phyloP scores from a whole-genome alignment of 2,888 invertebrate species.

The Drosophila fulvimacula region DNA sequence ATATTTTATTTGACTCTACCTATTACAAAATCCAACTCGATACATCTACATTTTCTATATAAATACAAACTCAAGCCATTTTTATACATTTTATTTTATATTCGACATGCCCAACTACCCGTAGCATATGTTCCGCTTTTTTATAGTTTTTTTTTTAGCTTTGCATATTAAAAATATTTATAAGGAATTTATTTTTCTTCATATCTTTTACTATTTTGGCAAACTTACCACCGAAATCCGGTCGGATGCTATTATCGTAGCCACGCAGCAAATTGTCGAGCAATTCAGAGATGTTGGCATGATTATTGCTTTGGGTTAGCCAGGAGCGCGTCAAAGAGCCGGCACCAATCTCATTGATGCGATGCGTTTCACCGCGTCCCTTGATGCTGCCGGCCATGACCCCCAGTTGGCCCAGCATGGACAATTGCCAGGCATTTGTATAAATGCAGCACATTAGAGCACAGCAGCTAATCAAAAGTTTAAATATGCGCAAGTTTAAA shows the following conservation, averaged over 20 bases:
- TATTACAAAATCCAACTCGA: not conserved
- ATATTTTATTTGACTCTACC: not conserved
- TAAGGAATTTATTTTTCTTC: not conserved
- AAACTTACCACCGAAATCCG: constrained; percentile 90
- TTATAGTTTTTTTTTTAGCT: not conserved
- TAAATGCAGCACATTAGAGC: constrained; percentile 74
- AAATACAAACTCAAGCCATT: not conserved
- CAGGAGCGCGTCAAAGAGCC: constrained; percentile 64
- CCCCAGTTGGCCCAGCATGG: constrained; percentile 56
- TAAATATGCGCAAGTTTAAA: constrained; percentile 77
- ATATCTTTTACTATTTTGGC: not conserved
- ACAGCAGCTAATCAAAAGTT: constrained; percentile 81
- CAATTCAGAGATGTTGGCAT: constrained; percentile 90
- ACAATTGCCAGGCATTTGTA: constrained; percentile 69
- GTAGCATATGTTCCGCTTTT: not conserved
- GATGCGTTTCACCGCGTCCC: constrained; percentile 74
- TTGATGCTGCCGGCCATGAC: constrained; percentile 78
- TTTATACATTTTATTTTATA: not conserved
- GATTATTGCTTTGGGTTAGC: constrained; percentile 88
- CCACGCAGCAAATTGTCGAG: constrained; percentile 90
- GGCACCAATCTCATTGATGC: constrained; percentile 52
- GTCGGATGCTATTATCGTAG: constrained; percentile 92
- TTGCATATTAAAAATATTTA: constrained; percentile 10
- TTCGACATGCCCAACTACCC: not conserved
- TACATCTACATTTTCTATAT: not conserved